A percentile compares a stretch with the other conserved stretches of the same genome.
phyloP scores from a whole-genome alignment of 2,888 invertebrate species.

The Pachydiplax longipennis region DNA sequence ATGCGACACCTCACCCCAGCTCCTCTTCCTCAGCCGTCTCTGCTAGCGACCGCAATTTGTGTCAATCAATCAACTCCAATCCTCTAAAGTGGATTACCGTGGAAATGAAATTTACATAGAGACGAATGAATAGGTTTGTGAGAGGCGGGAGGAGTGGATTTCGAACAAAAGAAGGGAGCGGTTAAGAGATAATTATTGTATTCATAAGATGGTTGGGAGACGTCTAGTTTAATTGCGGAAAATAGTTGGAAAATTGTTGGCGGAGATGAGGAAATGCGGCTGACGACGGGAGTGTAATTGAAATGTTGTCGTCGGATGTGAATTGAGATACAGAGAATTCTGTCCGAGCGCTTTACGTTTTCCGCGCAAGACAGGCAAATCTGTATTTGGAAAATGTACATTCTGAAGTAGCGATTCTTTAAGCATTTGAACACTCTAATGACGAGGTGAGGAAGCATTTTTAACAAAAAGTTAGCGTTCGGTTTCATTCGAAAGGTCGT shows the following conservation, averaged over 20 bases:
- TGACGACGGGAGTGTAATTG: background rate
- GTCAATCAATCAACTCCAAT: slow-evolving; percentile 25
- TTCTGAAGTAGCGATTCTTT: no score
- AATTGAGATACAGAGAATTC: no score
- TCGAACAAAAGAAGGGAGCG: background rate
- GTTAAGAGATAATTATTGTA: background rate
- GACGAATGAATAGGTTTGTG: slow-evolving; percentile 10
- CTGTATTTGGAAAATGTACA: no score
- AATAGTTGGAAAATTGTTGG: background rate
- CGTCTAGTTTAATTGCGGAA: background rate
- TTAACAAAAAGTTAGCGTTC: no score
- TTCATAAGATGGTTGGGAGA: background rate
- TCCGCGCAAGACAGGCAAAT: no score
- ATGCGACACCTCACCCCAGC: background rate
- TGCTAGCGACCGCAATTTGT: slow-evolving; percentile 3
- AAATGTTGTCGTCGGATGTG: background rate
- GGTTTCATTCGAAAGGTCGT: no score
- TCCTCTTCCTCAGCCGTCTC: background rate
- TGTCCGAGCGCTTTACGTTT: no score
- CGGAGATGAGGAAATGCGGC: background rate
- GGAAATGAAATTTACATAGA: slow-evolving; percentile 3
- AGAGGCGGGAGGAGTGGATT: background rate
- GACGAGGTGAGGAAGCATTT: no score
- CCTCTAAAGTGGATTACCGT: slow-evolving; percentile 26
- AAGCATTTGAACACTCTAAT: no score